A percentile compares a stretch with the other conserved stretches of the same genome.
Evolutionary conservation across 2,888 invertebrate genomes (phyloP).

Genomic region (Cephus pulcher): DNA sequence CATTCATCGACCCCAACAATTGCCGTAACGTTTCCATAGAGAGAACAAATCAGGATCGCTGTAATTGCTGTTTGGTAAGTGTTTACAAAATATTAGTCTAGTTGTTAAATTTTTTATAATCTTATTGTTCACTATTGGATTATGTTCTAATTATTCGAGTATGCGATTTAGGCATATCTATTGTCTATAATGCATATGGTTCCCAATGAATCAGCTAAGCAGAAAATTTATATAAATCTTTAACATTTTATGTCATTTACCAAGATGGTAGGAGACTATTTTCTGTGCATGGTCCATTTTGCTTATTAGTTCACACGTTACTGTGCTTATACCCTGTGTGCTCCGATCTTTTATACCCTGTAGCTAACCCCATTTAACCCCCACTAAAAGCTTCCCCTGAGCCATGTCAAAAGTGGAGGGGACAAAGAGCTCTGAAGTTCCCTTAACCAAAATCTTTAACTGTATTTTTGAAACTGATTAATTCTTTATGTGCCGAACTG

Average conservation of each 20-base stretch:
- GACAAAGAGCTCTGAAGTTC: neutral
- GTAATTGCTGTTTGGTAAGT: slow-evolving; percentile 49
- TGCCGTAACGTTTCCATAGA: slow-evolving; percentile 48
- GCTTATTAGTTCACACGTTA: slow-evolving; percentile 28
- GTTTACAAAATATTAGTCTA: slow-evolving; percentile 10
- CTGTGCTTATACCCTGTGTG: slow-evolving; percentile 32
- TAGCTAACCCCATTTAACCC: slow-evolving; percentile 39
- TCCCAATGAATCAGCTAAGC: too few relatives aligned
- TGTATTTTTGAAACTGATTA: too few relatives aligned
- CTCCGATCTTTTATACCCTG: slow-evolving; percentile 47
- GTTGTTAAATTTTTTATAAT: neutral
- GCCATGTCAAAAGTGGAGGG: neutral
- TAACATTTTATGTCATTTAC: slow-evolving; percentile 27
- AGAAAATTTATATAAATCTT: neutral
- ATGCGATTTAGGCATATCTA: too few relatives aligned
- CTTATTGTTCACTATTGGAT: neutral
- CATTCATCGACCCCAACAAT: slow-evolving; percentile 78
- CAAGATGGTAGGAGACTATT: slow-evolving; percentile 30
- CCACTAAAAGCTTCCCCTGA: slow-evolving; percentile 23
- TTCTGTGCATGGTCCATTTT: slow-evolving; percentile 34
- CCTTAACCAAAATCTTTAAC: too few relatives aligned
- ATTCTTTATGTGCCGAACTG: too few relatives aligned
- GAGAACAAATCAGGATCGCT: slow-evolving; percentile 41
- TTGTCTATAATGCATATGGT: too few relatives aligned
- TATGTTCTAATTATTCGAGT: too few relatives aligned